Conservation (phyloP, 2,113 vertebrate genomes). For the Tetrao urogallus region DNA sequence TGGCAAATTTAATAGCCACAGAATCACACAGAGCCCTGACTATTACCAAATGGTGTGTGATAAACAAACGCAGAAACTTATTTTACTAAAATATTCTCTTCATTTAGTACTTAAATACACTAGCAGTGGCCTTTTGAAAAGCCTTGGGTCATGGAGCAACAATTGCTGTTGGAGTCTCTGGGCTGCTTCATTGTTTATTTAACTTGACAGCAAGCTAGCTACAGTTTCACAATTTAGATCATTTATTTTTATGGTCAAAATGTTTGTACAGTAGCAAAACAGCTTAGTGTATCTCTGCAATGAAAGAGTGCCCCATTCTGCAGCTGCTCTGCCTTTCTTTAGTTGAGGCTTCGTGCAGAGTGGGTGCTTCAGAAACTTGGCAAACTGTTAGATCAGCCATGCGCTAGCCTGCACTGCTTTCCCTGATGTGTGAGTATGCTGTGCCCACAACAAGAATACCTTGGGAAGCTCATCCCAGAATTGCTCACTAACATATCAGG, state of each 20-base stretch:
- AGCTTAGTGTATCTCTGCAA: background rate
- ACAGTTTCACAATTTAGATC: background rate
- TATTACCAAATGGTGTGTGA: slow-evolving; percentile 31
- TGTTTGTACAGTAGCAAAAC: slow-evolving; percentile 10
- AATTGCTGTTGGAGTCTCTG: slow-evolving; percentile 3
- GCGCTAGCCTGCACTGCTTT: background rate
- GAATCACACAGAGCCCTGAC: background rate
- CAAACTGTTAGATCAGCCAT: background rate
- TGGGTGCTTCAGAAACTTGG: background rate
- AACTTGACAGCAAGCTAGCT: slow-evolving; percentile 22
- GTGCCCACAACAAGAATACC: background rate
- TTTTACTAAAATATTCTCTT: slow-evolving; percentile 25
- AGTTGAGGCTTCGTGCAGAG: background rate
- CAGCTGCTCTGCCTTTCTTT: background rate
- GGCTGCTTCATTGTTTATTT: slow-evolving; percentile 20
- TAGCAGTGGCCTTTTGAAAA: slow-evolving; percentile 17
- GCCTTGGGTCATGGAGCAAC: background rate
- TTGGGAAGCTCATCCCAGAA: background rate
- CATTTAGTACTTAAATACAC: background rate
- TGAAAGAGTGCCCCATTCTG: background rate
- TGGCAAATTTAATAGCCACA: slow-evolving; percentile 47
- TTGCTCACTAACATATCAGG: background rate
- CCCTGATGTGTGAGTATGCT: background rate
- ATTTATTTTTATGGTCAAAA: slow-evolving; percentile 48
- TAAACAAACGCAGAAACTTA: slow-evolving; percentile 40